Conservation (phyloP, 2,797 vertebrate species). For the Neomorphus geoffroyi region DNA sequence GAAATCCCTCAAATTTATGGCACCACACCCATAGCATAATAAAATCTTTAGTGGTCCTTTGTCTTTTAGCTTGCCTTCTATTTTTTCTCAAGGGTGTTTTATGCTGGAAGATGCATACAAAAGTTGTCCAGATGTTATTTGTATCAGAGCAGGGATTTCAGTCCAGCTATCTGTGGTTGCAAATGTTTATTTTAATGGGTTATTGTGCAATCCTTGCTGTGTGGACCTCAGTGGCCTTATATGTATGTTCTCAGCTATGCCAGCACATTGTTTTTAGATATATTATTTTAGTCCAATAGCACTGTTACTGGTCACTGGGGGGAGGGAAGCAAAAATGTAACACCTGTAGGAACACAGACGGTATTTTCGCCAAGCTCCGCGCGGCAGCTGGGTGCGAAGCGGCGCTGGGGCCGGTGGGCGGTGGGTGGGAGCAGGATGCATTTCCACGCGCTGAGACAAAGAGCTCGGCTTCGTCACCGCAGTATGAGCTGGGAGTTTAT, state of each 20-base stretch:
- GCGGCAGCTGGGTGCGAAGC: background rate
- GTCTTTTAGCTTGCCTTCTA: conserved; percentile 80
- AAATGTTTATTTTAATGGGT: conserved; percentile 86
- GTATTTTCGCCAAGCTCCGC: conserved; percentile 33
- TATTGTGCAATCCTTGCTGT: conserved; percentile 81
- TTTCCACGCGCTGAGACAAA: conserved; percentile 46
- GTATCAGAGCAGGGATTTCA: conserved; percentile 82
- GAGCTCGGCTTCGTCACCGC: conserved; percentile 45
- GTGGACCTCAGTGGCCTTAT: conserved; percentile 78
- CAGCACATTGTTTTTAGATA: conserved; percentile 77
- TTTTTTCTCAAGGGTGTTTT: conserved; percentile 85
- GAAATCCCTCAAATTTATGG: conserved; percentile 84
- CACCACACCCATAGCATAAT: conserved; percentile 85
- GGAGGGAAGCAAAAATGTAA: conserved; percentile 61
- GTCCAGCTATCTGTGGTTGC: conserved; percentile 84
- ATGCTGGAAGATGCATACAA: conserved; percentile 87
- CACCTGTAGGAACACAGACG: conserved; percentile 74
- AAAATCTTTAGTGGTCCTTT: conserved; percentile 86
- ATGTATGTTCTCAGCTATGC: conserved; percentile 73
- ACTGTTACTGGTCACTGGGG: conserved; percentile 68
- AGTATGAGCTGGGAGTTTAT: conserved; percentile 65
- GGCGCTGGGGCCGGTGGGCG: background rate
- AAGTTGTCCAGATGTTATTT: conserved; percentile 89
- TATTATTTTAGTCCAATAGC: conserved; percentile 63
- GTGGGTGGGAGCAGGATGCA: background rate